Evolutionary conservation across 2,797 vertebrate genomes (phyloP), one percentile per base, ranked within the genome.

Genomic region (Mormyrops boulengeri): DNA sequence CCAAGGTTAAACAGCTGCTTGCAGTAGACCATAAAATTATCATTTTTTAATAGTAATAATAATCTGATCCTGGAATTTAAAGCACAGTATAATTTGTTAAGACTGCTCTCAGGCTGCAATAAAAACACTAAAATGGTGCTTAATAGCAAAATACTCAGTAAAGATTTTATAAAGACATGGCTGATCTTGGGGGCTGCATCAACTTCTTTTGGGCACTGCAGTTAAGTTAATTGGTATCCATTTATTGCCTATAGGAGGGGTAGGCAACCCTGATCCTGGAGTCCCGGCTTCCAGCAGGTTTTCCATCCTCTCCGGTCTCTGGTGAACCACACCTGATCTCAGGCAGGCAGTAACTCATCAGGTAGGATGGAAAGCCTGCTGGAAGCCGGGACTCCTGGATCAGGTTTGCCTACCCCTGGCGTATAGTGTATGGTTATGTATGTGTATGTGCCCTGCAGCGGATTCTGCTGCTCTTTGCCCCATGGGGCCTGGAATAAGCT

Each of bases 71-170:
- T 17, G 60, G 84, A 62, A 85, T 89, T 90, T 88, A 53, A 50
- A 49, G 80, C 57, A 62, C 22, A 47, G 60, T 47, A 50, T 89
- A 90, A 90, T 90, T 89, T 89, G 88, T 80, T 73, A 57, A 86
- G 84, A 77, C 82, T 47, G 57, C 47, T 86, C 30, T 89, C 82
- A 60, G 47, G 82, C 66, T 90, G 84, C 90, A 90, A 88, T 90
- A 89, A 91, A 90, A 88, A n/a, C 41, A 12, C 12, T 90, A 85
- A 88, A 69, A 88, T 69, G 60, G 44, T 57, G 62, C 66, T 90
- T 89, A 90, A 55, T 38, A 85, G 85, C 62, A 57, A 90, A 85
- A 88, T 66, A 55, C 9, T n/a, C 69, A 11, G 86, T 90, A 89
- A 88, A 85, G 85, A 84, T 90, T 88, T 90, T 85, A 91, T 88